Conservation (phyloP, 1,140 invertebrate species). For the Idris sp. region DNA sequence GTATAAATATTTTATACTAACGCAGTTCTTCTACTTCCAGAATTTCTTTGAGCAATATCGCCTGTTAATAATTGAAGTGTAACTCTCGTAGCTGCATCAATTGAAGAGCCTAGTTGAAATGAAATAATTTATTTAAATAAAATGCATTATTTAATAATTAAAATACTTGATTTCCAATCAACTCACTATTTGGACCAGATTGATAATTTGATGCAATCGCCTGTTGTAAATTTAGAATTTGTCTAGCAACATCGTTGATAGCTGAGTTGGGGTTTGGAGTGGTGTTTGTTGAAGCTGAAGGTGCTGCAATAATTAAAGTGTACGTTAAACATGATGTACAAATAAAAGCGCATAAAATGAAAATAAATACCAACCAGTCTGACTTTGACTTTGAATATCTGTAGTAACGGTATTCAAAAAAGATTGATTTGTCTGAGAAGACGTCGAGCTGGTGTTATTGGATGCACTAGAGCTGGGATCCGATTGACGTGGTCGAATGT, state of each 20-base stretch:
- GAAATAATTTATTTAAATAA: too few relatives aligned
- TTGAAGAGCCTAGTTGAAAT: too few relatives aligned
- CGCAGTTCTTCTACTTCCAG: too few relatives aligned
- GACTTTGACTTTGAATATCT: conserved; percentile 58
- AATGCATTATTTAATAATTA: neutral
- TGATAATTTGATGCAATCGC: neutral
- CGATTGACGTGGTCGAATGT: conserved; percentile 70
- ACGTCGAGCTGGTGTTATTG: conserved; percentile 41
- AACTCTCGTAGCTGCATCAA: too few relatives aligned
- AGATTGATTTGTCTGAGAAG: conserved; percentile 66
- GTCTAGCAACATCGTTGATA: conserved; percentile 1
- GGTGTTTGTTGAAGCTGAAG: conserved; percentile 6
- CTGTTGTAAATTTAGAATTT: neutral
- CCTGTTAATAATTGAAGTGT: too few relatives aligned
- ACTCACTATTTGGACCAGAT: neutral
- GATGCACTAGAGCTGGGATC: conserved; percentile 41
- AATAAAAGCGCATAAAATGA: neutral
- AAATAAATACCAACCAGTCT: conserved; percentile 40
- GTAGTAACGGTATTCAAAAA: conserved; percentile 45
- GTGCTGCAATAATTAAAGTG: conserved; percentile 8
- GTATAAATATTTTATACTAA: too few relatives aligned
- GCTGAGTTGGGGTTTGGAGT: neutral
- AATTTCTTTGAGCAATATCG: too few relatives aligned
- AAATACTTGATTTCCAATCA: neutral
- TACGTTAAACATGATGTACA: too few relatives aligned